Base-by-base conservation (phyloP, 2,797 vertebrate genomes). In the Loris lydekkerianus region DNA sequence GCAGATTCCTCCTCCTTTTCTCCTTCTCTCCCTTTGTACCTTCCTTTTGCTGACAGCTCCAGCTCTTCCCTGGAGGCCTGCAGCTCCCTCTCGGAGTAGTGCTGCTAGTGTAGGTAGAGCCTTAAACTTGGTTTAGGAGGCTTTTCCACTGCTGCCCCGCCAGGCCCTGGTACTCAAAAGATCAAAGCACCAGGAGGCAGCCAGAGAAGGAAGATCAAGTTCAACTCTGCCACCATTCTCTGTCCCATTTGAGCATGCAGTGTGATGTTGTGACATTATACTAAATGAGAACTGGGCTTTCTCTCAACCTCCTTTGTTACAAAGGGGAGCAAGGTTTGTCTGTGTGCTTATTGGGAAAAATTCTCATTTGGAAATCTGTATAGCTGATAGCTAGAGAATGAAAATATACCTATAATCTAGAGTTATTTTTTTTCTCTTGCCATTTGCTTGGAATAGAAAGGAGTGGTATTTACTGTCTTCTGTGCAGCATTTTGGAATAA, bases 381-480 rank as follows among this genome's bases (percentile, higher is more conserved):
- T 56, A 70, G 37, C 20, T 80, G 29, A 43, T 91, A 67, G 65
- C 53, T 77, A 58, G 67, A 67, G 69, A 93, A 63, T 60, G 61
- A 90, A 93, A 84, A 82, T 69, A 31, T 8, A 49, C n/a, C 40
- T 20, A 31, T 67, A 67, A 93, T 23, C 10, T 61, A 23, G 31
- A 75, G 60, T 25, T 53, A 14, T 3, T 20, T 18, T 75, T 0
- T 3, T 46, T 46, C 73, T 73, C 37, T 53, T 14, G 37, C 46
- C 58, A 78, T 96, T 95, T 86, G 92, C 84, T 95, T 61, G 67
- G 76, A 69, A 20, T 46, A 49, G 25, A 73, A 91, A 72, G 95
- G 17, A 72, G 27, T 21, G 6, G 25, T 21, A 27, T 60, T 53
- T 65, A 27, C 76, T 88, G 49, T 86, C 31, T 53, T 13, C 10